phyloP scores from a whole-genome alignment of 2,888 invertebrate genomes.

The Conistra vaccinii region DNA sequence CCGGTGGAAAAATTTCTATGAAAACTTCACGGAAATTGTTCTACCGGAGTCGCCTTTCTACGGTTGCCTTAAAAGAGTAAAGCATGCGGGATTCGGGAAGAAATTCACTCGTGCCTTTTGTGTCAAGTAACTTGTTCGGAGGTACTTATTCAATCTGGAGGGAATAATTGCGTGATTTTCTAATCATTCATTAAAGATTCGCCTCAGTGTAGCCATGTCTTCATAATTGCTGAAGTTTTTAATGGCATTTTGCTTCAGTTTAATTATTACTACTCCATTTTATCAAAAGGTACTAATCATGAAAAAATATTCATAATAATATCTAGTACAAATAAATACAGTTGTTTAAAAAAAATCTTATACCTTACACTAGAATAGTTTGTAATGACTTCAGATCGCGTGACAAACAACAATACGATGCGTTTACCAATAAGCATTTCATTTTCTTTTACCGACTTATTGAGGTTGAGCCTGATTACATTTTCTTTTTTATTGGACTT shows the following conservation, averaged over 20 bases:
- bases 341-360: not conserved
- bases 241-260: not conserved
- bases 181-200: not conserved
- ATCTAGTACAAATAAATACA: not conserved
- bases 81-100: not conserved
- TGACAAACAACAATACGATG: conserved; percentile 28
- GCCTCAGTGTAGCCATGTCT: not conserved
- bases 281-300: not conserved
- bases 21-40: not conserved
- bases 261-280: not conserved
- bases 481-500: conserved; percentile 21
- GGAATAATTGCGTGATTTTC: not conserved
- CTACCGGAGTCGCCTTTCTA: not conserved
- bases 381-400: conserved; percentile 22
- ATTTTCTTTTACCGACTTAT: conserved; percentile 19
- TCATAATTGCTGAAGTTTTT: not conserved
- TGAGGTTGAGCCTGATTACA: conserved; percentile 10
- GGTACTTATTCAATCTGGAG: not conserved
- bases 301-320: not conserved
- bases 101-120: not conserved
- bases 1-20: not conserved
- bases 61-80: no score
- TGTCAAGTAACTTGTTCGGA: not conserved
- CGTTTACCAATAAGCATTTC: conserved; percentile 47
- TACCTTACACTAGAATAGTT: conserved; percentile 1